phyloP scores from a whole-genome alignment of 2,797 vertebrate species.

The Betta splendens region DNA sequence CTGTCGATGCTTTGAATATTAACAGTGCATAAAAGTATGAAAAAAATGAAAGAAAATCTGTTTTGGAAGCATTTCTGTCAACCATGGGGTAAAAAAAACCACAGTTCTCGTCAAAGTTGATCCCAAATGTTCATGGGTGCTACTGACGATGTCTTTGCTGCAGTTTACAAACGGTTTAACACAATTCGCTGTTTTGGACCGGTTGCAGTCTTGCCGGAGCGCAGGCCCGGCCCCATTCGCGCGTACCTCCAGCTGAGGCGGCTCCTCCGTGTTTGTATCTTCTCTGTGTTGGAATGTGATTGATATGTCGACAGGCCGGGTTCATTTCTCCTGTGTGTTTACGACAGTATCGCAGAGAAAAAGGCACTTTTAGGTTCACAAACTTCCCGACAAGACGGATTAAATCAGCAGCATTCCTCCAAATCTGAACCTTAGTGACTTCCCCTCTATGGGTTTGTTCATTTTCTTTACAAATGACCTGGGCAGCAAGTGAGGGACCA shows the following conservation, averaged over 20 bases:
- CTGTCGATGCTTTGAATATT: slow-evolving; percentile 82
- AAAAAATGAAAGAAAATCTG: slow-evolving; percentile 64
- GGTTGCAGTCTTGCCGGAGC: slow-evolving; percentile 58
- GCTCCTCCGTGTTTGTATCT: slow-evolving; percentile 40
- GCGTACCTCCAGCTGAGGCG: slow-evolving; percentile 68
- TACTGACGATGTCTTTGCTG: slow-evolving; percentile 64
- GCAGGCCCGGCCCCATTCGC: slow-evolving; percentile 60
- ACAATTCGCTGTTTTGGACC: slow-evolving; percentile 55
- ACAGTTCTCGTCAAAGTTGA: slow-evolving; percentile 55
- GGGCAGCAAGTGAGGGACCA: slow-evolving; percentile 58
- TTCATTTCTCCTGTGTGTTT: slow-evolving; percentile 51
- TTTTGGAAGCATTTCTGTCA: slow-evolving; percentile 75
- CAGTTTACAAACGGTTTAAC: slow-evolving; percentile 63
- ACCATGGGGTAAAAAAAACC: slow-evolving; percentile 60
- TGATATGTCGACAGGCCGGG: slow-evolving; percentile 12
- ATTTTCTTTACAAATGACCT: slow-evolving; percentile 49
- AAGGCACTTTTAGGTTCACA: slow-evolving; percentile 41
- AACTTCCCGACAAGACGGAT: slow-evolving; percentile 24
- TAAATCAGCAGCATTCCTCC: slow-evolving; percentile 27
- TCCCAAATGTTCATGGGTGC: slow-evolving; percentile 70
- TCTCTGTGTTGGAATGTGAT: slow-evolving; percentile 59
- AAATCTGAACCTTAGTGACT: slow-evolving; percentile 34
- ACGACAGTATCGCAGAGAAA: slow-evolving; percentile 52
- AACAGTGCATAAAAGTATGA: slow-evolving; percentile 77
- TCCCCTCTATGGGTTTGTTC: slow-evolving; percentile 38